These are phyloP conservation scores for Coreius guichenoti DNA, from an alignment of 2,797 vertebrate species.

Conservation along the genomic window DNA sequence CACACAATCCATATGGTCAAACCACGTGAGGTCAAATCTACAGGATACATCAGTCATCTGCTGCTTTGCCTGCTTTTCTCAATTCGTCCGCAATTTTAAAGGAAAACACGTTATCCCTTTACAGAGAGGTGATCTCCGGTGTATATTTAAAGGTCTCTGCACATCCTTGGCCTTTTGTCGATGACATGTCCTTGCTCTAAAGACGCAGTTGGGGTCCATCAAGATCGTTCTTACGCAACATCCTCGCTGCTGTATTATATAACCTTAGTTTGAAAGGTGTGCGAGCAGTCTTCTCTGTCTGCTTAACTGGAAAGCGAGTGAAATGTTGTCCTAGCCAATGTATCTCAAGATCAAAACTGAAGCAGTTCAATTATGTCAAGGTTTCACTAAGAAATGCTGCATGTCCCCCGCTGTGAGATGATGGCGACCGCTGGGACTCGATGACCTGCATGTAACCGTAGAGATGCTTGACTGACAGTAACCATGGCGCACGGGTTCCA, in stretches of 20 bases:
- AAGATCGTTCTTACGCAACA: neutral
- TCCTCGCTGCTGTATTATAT: neutral
- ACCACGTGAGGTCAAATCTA: conserved; percentile 33
- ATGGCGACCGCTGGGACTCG: conserved; percentile 21
- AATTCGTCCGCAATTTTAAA: neutral
- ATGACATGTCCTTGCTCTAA: conserved; percentile 5
- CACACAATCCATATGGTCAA: conserved; percentile 35
- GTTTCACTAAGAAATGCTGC: conserved; percentile 12
- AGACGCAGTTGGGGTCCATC: neutral
- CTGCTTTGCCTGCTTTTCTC: neutral
- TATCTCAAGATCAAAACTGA: conserved; percentile 20
- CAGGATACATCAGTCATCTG: conserved; percentile 21
- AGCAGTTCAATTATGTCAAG: conserved; percentile 50
- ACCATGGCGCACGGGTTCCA: conserved; percentile 24
- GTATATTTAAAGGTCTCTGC: conserved; percentile 8
- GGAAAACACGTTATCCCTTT: conserved; percentile 8
- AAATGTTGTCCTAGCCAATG: conserved; percentile 19
- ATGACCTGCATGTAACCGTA: conserved; percentile 30
- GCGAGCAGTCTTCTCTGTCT: neutral
- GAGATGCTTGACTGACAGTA: conserved; percentile 40
- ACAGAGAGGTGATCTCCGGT: neutral
- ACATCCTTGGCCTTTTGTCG: neutral
- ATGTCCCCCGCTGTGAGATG: conserved; percentile 1
- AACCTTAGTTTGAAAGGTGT: conserved; percentile 22
- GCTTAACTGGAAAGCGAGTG: conserved; percentile 32